Evolutionary conservation across 2,113 vertebrate genomes (phyloP).

Genomic region (Antigone vipio): DNA sequence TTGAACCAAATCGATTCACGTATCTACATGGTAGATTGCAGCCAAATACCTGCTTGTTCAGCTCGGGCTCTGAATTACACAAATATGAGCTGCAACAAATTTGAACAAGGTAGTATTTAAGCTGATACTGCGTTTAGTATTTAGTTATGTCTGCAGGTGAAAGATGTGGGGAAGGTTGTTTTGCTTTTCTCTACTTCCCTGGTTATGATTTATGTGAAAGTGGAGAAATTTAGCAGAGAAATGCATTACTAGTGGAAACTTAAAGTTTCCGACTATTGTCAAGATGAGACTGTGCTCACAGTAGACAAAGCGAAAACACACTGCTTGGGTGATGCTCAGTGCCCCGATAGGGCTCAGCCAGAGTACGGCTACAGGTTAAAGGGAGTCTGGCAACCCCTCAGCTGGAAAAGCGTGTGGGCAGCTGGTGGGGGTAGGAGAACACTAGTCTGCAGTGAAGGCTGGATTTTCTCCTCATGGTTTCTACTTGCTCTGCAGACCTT

Average conservation of each 20-base stretch:
- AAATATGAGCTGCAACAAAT: not conserved
- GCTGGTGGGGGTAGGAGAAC: not conserved
- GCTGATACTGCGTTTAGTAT: not conserved
- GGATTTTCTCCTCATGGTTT: not conserved
- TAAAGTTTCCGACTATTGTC: not conserved
- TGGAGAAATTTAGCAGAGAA: not conserved
- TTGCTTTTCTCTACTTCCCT: not conserved
- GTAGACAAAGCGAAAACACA: not conserved
- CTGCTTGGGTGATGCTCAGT: not conserved
- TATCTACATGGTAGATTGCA: not conserved
- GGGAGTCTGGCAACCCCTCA: not conserved
- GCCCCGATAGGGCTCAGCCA: not conserved
- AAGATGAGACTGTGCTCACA: not conserved
- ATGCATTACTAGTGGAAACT: not conserved
- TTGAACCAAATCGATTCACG: not conserved
- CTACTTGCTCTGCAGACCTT: not conserved
- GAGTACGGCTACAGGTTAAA: not conserved
- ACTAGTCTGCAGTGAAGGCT: not conserved
- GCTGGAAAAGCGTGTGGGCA: not conserved
- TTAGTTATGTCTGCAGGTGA: not conserved
- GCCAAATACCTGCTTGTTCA: not conserved
- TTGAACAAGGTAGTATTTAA: not conserved
- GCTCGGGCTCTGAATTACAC: not conserved
- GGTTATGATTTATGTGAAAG: rapidly evolving
- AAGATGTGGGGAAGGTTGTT: not conserved